Evolutionary conservation across 2,797 vertebrate genomes (phyloP).

Genomic region (Ceryle rudis): DNA sequence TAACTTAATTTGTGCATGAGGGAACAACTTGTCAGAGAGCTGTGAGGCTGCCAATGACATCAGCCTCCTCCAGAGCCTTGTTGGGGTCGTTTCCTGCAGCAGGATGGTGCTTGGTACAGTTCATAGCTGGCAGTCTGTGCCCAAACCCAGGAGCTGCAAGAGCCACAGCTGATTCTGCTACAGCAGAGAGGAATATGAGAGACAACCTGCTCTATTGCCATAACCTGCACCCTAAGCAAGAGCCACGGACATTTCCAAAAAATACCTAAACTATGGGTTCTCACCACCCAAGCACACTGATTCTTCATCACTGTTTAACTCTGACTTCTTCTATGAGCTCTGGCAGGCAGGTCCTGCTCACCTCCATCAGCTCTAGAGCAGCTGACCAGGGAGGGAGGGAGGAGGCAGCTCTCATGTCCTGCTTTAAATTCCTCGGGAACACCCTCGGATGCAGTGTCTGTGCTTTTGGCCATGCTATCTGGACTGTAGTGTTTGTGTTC

Average conservation of each 20-base stretch:
- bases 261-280: background rate
- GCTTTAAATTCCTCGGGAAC: constrained; percentile 33
- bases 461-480: background rate
- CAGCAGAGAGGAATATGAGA: background rate
- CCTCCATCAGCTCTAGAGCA: background rate
- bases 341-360: background rate
- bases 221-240: background rate
- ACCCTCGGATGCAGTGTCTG: fast-evolving
- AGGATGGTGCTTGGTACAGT: fast-evolving
- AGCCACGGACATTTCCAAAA: background rate
- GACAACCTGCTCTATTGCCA: background rate
- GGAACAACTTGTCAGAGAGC: background rate
- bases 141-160: background rate
- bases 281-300: too few species aligned
- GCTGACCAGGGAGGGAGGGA: background rate
- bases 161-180: background rate
- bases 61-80: background rate
- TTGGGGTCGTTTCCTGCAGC: fast-evolving
- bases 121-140: fast-evolving
- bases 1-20: background rate
- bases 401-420: background rate
- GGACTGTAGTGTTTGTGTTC: background rate
- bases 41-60: background rate
- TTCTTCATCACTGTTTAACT: background rate
- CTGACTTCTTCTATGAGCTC: background rate